Evolutionary conservation across 2,113 vertebrate genomes (phyloP), one percentile per base, ranked within the genome.

Genomic region (Engraulis encrasicolus): DNA sequence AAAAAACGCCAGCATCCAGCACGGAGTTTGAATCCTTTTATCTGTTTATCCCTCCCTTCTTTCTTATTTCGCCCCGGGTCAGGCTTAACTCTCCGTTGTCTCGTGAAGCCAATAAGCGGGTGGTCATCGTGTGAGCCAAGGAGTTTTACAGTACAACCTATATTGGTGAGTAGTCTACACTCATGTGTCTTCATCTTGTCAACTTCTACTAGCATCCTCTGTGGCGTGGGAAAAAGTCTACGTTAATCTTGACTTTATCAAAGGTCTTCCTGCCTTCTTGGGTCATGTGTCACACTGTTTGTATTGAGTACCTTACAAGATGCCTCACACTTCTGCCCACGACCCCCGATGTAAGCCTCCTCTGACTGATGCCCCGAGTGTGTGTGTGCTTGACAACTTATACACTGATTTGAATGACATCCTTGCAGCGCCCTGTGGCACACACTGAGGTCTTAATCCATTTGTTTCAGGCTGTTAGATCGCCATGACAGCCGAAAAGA

Each of bases 401-500:
- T 17, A 81, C n/a, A 78, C 61, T 82, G 11, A 81, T 80, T 37
- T 23, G 20, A 38, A 20, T 61, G 19, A 27, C 1, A n/a, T 17
- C 34, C 77, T 74, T 74, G 34, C 74, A 66, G 18, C 20, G 85
- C 50, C 81, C 83, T 80, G 81, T 52, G 78, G 17, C 48, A 84
- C 52, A 77, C 48, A 48, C 78, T 31, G 34, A 45, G 19, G 54
- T 78, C 15, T n/a, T 83, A 71, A 71, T 81, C 15, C 48, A 78
- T 86, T 78, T 82, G 34, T 80, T 81, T 84, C 90, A 95, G 96
- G 94, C 95, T 96, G 94, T 91, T 91, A 92, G 90, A 90, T 95
- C 94, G 95, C 94, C 96, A 99, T 99, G 98, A 99, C 97, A 94
- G 97, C 96, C 92, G 98, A 99, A 93, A 98, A 99, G 95, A 96